Evolutionary conservation across 2,888 invertebrate genomes (phyloP).

Genomic region (Agonopterix heracliana): DNA sequence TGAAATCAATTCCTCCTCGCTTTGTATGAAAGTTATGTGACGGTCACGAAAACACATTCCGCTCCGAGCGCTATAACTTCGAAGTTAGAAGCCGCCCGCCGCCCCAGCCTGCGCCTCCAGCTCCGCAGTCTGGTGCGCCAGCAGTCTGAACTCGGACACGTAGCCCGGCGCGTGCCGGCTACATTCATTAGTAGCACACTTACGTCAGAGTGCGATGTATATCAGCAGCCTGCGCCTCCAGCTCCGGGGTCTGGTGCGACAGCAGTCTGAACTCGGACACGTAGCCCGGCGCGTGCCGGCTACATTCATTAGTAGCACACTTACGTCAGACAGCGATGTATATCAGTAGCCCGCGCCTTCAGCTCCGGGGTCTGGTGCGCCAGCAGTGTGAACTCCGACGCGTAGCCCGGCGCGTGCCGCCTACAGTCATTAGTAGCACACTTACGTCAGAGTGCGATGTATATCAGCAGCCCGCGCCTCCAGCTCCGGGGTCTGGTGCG

Average conservation of each 20-base stretch:
- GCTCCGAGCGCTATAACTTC: too few relatives aligned
- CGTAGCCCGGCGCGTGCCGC: conserved; percentile 92
- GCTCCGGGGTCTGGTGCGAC: conserved; percentile 92
- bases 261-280: conserved; percentile 96
- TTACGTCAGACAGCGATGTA: conserved; percentile 92
- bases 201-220: conserved; percentile 92
- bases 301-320: too few relatives aligned
- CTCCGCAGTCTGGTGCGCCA: conserved; percentile 94
- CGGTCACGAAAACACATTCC: too few relatives aligned
- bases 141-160: conserved; percentile 94
- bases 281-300: too few relatives aligned
- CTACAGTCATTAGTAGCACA: conserved; percentile 90
- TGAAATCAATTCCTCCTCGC: too few relatives aligned
- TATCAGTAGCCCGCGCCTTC: conserved; percentile 89
- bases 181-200: too few relatives aligned
- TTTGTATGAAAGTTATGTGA: too few relatives aligned
- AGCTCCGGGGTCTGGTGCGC: conserved; percentile 94
- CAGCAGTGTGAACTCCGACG: conserved; percentile 95
- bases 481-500: conserved; percentile 93
- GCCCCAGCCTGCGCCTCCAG: conserved; percentile 89
- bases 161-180: conserved; percentile 91
- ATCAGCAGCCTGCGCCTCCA: conserved; percentile 91
- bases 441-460: conserved; percentile 92
- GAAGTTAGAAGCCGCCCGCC: too few relatives aligned
- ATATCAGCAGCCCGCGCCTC: conserved; percentile 91